These are phyloP conservation scores for Trichacis sp. DNA, from an alignment of 2,888 invertebrate species.

Conservation along the genomic window DNA sequence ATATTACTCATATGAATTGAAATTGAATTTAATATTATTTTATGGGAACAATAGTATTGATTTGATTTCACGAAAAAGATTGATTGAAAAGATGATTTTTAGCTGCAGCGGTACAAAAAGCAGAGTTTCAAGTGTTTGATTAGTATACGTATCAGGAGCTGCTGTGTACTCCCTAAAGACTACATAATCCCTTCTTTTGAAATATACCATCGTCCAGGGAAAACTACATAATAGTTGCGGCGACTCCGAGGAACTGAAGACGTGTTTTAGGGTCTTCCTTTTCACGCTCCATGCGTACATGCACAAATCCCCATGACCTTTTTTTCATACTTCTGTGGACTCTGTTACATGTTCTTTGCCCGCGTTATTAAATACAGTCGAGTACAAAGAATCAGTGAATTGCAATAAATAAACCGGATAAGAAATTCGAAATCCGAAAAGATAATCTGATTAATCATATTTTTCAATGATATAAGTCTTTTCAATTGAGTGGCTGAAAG, in stretches of 20 bases:
- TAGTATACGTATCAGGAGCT: background rate
- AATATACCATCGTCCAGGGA: slow-evolving; percentile 38
- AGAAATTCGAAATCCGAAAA: no score
- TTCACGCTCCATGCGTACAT: slow-evolving; percentile 49
- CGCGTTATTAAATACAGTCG: slow-evolving; percentile 14
- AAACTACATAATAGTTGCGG: slow-evolving; percentile 38
- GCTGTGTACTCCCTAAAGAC: slow-evolving; percentile 50
- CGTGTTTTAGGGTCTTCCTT: slow-evolving; percentile 56
- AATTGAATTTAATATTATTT: no score
- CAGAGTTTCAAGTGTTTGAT: slow-evolving; percentile 2
- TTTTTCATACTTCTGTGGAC: slow-evolving; percentile 21
- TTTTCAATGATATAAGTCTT: no score
- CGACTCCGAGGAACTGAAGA: slow-evolving; percentile 36
- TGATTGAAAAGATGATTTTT: background rate
- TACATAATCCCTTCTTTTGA: slow-evolving; percentile 50
- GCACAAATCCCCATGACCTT: slow-evolving; percentile 32
- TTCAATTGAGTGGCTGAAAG: no score
- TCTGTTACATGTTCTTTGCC: slow-evolving; percentile 18
- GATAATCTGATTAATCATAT: no score
- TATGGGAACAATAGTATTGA: no score
- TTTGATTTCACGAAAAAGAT: no score
- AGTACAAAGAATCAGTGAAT: slow-evolving; percentile 24
- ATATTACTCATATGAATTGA: no score
- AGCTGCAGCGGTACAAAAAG: background rate
- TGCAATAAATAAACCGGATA: no score